These are phyloP conservation scores for Tigriopus japonicus DNA, from an alignment of 1,140 invertebrate species.

Conservation along the genomic window DNA sequence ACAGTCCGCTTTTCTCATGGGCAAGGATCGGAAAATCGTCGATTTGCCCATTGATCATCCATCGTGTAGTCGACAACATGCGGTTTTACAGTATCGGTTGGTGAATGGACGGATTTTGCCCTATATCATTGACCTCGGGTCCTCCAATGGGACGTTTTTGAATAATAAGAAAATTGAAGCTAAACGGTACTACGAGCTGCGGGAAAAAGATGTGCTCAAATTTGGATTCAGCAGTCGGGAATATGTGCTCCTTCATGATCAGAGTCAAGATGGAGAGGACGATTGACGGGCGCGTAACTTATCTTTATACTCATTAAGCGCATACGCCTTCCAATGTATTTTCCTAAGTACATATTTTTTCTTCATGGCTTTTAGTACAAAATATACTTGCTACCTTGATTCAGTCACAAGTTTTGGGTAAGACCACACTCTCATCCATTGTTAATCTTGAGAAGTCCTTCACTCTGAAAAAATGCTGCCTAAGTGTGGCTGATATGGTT, in stretches of 20 bases:
- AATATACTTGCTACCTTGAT: too few relatives aligned
- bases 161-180: constrained; percentile 82
- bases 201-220: constrained; percentile 71
- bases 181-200: constrained; percentile 68
- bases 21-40: constrained; percentile 65
- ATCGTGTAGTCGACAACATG: constrained; percentile 94
- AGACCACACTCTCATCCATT: too few relatives aligned
- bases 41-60: constrained; percentile 95
- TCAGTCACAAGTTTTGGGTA: too few relatives aligned
- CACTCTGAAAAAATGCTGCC: too few relatives aligned
- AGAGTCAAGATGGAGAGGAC: constrained; percentile 43
- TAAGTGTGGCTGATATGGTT: too few relatives aligned
- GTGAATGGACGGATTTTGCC: constrained; percentile 41
- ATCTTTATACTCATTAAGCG: too few relatives aligned
- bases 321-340: too few relatives aligned
- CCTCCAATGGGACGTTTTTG: constrained; percentile 89
- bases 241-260: constrained; percentile 83
- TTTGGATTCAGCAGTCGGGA: constrained; percentile 93
- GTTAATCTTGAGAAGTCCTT: too few relatives aligned
- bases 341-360: too few relatives aligned
- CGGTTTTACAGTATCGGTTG: constrained; percentile 61
- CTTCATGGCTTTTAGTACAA: too few relatives aligned
- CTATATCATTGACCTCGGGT: constrained; percentile 94
- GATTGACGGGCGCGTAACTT: too few relatives aligned
- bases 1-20: constrained; percentile 84